phyloP scores from a whole-genome alignment of 2,888 invertebrate species.

The Urechis unicinctus region DNA sequence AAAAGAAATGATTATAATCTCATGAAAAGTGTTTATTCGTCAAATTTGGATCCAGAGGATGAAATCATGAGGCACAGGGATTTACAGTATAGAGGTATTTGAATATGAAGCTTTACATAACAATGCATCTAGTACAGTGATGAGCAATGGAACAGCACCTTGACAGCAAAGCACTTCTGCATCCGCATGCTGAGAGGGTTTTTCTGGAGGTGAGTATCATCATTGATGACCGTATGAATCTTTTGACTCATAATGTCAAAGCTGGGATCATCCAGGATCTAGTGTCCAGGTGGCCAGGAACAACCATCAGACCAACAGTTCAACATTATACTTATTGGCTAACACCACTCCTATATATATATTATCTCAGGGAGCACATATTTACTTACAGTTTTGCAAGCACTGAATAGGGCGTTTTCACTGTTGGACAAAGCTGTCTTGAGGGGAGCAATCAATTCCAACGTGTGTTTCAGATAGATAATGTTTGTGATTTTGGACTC shows the following conservation, averaged over 20 bases:
- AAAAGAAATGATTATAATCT: slow-evolving; percentile 5
- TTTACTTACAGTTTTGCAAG: slow-evolving; percentile 61
- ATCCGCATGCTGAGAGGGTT: slow-evolving; percentile 57
- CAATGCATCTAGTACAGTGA: not conserved
- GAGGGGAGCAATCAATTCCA: slow-evolving; percentile 67
- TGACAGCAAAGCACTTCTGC: slow-evolving; percentile 72
- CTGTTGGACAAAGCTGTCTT: slow-evolving; percentile 56
- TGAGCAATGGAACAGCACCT: slow-evolving; percentile 37
- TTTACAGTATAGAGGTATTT: too few species aligned
- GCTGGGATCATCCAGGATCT: slow-evolving; percentile 52
- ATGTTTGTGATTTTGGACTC: slow-evolving; percentile 74
- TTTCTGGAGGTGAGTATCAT: slow-evolving; percentile 56
- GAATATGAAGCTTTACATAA: too few species aligned
- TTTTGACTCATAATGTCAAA: slow-evolving; percentile 54
- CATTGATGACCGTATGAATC: slow-evolving; percentile 57
- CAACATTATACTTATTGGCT: too few species aligned
- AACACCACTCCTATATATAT: too few species aligned
- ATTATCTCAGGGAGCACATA: too few species aligned
- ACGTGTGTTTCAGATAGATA: slow-evolving; percentile 68
- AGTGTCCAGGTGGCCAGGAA: too few species aligned
- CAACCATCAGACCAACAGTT: too few species aligned
- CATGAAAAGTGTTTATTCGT: not conserved
- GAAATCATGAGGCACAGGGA: too few species aligned
- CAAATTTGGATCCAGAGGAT: too few species aligned
- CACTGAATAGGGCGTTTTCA: slow-evolving; percentile 56